These are phyloP conservation scores for Pampusana beccarii DNA, from an alignment of 2,113 vertebrate genomes.

Conservation along the genomic window DNA sequence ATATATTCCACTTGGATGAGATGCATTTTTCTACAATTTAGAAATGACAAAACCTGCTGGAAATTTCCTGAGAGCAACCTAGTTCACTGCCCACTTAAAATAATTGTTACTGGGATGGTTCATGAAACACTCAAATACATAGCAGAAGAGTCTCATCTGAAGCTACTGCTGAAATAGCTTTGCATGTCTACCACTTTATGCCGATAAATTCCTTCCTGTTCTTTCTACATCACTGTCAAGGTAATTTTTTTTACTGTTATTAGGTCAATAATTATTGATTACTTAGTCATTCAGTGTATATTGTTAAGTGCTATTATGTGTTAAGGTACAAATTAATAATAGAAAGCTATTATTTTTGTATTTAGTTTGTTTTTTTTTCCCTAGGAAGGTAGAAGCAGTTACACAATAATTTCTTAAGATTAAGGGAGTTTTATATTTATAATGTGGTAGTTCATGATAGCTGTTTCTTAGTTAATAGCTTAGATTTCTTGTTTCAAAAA, in stretches of 20 bases:
- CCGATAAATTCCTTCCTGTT: neutral
- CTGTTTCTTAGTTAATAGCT: neutral
- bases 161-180: neutral
- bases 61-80: neutral
- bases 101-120: neutral
- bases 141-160: neutral
- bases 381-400: neutral
- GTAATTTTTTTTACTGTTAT: neutral
- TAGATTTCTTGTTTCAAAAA: neutral
- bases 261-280: slow-evolving; percentile 26
- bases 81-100: neutral
- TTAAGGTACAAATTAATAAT: neutral
- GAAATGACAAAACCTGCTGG: neutral
- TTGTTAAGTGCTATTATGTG: neutral
- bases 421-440: neutral
- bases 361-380: neutral
- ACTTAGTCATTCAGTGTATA: neutral
- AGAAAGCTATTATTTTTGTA: neutral
- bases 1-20: neutral
- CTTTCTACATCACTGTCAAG: neutral
- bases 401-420: neutral
- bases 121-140: neutral
- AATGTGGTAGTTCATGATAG: neutral
- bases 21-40: neutral
- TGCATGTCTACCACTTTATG: fast-evolving